A percentile compares a stretch with the other conserved stretches of the same genome.
Evolutionary conservation across 2,113 vertebrate species (phyloP).

Genomic region (Microcebus ravelobensis): DNA sequence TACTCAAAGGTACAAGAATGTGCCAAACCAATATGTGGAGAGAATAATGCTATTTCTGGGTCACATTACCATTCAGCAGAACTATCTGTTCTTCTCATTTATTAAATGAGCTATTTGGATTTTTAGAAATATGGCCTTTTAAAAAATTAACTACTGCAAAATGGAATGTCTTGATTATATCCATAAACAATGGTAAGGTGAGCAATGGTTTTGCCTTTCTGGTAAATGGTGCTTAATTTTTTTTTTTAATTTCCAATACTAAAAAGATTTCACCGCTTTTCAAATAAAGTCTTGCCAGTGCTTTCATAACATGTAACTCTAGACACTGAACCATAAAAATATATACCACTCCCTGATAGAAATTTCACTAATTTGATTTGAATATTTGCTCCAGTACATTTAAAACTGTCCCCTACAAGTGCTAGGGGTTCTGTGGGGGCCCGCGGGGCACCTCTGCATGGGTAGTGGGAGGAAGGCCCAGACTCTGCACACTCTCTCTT

Average conservation of each 20-base stretch:
- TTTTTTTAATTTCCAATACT: constrained; percentile 16
- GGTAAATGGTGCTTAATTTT: background rate
- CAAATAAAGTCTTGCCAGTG: background rate
- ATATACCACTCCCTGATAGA: background rate
- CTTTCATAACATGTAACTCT: background rate
- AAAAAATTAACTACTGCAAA: background rate
- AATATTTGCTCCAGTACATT: background rate
- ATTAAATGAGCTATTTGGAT: background rate
- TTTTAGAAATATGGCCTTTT: constrained; percentile 37
- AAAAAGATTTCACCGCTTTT: background rate
- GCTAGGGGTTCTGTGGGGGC: too few species aligned
- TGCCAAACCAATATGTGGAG: background rate
- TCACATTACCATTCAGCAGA: background rate
- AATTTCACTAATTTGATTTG: background rate
- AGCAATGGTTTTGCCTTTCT: constrained; percentile 37
- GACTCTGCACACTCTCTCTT: rapidly evolving
- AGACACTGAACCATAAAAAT: background rate
- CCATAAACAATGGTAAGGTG: background rate
- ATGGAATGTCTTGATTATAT: background rate
- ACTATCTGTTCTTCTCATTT: background rate
- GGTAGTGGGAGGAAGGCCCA: too few species aligned
- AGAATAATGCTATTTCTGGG: background rate
- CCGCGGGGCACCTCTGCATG: rapidly evolving
- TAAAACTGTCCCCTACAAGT: background rate
- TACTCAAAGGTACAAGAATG: constrained; percentile 43